Base-by-base conservation (phyloP, 2,888 invertebrate genomes). In the Eurytoma californica region DNA sequence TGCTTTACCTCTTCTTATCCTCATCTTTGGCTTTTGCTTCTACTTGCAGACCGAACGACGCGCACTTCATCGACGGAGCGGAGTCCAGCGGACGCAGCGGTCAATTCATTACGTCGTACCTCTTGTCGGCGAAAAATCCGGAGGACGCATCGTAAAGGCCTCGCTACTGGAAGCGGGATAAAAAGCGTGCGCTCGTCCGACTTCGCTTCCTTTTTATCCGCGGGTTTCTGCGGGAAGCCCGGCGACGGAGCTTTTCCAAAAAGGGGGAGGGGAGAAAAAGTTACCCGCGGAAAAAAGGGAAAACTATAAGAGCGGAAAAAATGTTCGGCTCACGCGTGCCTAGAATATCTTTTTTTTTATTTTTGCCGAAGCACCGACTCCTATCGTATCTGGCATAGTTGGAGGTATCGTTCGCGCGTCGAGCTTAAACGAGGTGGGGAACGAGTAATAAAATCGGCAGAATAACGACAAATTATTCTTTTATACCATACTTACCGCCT, bases 341-440 rank as follows among this genome's bases (percentile, higher is more conserved):
- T 39, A 39, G 7, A 39, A 9, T 14, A 24, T 67, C 57, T 58
- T 74, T 66, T 49, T 30, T 74, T 47, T 18, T 39, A 16, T 30
- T 14, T n/a, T 39, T 16, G 9, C 18, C 47, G 7, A 63, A 13
- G 57, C 24, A 4, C 24, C 39, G 18, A 20, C 57, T 58, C 9
- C 28, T 28, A 60, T 75, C 60, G 30, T 49, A 28, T 39, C 60
- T 47, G 61, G 30, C 61, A 72, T 24, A 70, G 7, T 39, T 72
- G 60, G 60, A 79, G 61, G 79, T 72, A 75, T 72, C 67, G 65
- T 65, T 72, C 55, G 20, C 16, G 51, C 47, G 60, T 72, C 66
- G 53, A 77, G 72, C 72, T 70, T 49, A 47, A 72, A n/a, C 66
- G 55, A 60, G 14, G 49, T 30, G 67, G 28, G 58, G 68, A 72